Conservation (phyloP, 2,113 vertebrate species). For the Odocoileus virginianus region DNA sequence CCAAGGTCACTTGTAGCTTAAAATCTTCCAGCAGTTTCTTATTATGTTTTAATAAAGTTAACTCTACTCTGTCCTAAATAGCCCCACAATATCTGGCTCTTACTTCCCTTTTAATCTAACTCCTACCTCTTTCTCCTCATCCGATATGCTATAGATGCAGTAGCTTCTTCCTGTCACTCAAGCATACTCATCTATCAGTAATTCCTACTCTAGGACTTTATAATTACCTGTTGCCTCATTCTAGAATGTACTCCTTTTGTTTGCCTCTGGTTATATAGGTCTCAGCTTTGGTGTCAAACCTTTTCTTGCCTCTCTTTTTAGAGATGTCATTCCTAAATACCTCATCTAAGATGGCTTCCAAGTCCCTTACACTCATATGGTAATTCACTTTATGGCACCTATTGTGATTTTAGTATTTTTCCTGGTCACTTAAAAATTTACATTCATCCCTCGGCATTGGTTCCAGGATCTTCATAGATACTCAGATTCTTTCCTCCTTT, state of each 20-base stretch:
- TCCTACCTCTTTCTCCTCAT: not conserved
- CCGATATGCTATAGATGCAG: not conserved
- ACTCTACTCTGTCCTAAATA: not conserved
- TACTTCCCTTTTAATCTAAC: not conserved
- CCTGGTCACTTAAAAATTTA: not conserved
- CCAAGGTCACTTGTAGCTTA: not conserved
- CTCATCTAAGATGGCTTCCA: not conserved
- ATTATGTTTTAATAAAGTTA: not conserved
- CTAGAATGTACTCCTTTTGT: not conserved
- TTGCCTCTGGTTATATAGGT: not conserved
- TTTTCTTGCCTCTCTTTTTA: not conserved
- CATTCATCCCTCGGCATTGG: accelerated
- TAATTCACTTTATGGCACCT: not conserved
- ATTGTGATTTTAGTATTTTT: not conserved
- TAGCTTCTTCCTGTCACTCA: not conserved
- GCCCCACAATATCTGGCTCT: not conserved
- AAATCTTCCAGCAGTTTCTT: not conserved
- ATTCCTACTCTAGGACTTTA: not conserved
- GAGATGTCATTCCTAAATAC: not conserved
- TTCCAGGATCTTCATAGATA: not conserved
- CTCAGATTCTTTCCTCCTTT: not conserved
- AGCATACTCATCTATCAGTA: not conserved
- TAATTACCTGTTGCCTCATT: not conserved
- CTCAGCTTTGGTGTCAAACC: not conserved
- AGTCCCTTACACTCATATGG: not conserved